Base-by-base conservation (phyloP, 2,797 vertebrate species). In the Masticophis lateralis region DNA sequence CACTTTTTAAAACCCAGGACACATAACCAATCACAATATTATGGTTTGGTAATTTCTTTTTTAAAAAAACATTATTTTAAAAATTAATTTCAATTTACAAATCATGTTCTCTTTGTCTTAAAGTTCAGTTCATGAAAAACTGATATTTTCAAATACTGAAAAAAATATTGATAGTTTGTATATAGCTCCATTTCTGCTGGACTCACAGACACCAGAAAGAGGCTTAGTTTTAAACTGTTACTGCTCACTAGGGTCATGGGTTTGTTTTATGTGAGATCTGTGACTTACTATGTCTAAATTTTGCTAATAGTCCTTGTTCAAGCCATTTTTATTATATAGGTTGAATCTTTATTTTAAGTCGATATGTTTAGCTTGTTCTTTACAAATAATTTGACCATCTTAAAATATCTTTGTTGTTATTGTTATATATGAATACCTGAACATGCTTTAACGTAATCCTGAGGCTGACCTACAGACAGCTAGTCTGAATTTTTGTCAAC, bases 381-480 rank as follows among this genome's bases (percentile, higher is more conserved):
- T 90, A 86, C 94, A 94, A 94, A 94, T 92, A 89, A 83, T 88
- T 18, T 57, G 86, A 55, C 89, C 90, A 93, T 88, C 92, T 87
- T 53, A 79, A 20, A 55, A 32, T 94, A 57, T 89, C 18, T 37
- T 92, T 88, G 22, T 57, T 20, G 37, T 47, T 60, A 32, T 92
- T 96, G 27, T 87, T 94, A 74, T 94, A 94, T 96, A 94, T 96
- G 60, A 94, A 43, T 87, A 88, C 57, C 93, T 94, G 93, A 95
- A 93, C 93, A 92, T 95, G 92, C 94, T 94, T 96, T 96, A 94
- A 86, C 94, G 94, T 94, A 94, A 95, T 83, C 74, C 74, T 25
- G 74, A 25, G 74, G 20, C 37, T 83, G 74, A 83, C 43, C 89
- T 90, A 28, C 87, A 89, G 32, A 11, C 88, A 60, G 83, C 25